Base-by-base conservation (phyloP, 2,113 vertebrate species). In the Perca flavescens region DNA sequence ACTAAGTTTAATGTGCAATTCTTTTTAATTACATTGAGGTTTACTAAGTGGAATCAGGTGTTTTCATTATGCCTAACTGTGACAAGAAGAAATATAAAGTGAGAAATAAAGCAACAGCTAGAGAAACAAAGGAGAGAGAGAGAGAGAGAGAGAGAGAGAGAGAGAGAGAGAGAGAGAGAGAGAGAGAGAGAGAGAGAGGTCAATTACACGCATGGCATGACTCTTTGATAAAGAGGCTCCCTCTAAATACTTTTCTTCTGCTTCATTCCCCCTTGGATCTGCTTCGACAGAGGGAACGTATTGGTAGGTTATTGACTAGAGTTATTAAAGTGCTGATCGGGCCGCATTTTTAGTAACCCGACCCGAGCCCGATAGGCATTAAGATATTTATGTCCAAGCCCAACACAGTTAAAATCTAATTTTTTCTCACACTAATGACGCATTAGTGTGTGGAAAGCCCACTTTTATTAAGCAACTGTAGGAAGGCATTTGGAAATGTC, bases 151-250 rank as follows among this genome's bases (percentile, higher is more conserved):
- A 56, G 36, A 3, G 40, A 58, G 17, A 25, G 7, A 50, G 0
- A 10, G 46, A 64, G 34, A 34, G 14, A 17, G 16, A 61, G 10
- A 58, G 15, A 6, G 49, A 50, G 15, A 50, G 4, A 49, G 47
- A 49, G 47, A 12, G 47, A 49, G 10, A 49, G 47, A 49, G n/a
- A 53, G 19, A 53, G 19, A 56, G 10, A 22, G 34, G 76, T 86
- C 86, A 88, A 88, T 90, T 83, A 90, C 83, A 86, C 34, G 67
- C 82, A 84, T 87, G 82, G 60, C 74, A 71, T 81, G 74, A 89
- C 80, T 86, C 74, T 43, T 43, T 10, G 40, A 43, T 43, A 84
- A 90, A 85, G 74, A 22, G 46, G 56, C 73, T 88, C 58, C 25
- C 77, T 81, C 66, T 82, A 86, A 86, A 79, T 66, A 68, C 62